Conservation (phyloP, 1,140 invertebrate genomes). For the Drosophila kurseongensis region DNA sequence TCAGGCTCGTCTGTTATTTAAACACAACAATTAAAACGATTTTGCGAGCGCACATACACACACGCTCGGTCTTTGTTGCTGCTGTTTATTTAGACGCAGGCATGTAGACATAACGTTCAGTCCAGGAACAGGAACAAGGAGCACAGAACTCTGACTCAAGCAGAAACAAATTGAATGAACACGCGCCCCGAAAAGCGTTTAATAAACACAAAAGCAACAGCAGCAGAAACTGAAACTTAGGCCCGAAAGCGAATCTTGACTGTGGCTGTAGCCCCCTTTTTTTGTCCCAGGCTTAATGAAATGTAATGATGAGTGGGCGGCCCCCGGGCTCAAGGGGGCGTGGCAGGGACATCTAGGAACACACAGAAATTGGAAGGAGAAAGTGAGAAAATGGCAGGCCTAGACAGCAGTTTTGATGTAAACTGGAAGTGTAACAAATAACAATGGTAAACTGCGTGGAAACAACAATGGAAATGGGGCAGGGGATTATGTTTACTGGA, state of each 20-base stretch:
- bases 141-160: constrained; percentile 19
- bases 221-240: constrained; percentile 22
- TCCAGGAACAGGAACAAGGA: constrained; percentile 29
- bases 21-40: constrained; percentile 82
- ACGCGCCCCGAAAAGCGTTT: constrained; percentile 77
- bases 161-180: constrained; percentile 77
- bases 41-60: constrained; percentile 53
- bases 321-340: neutral
- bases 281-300: constrained; percentile 65
- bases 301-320: constrained; percentile 72
- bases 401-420: constrained; percentile 65
- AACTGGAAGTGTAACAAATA: constrained; percentile 54
- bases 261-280: constrained; percentile 18
- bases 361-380: constrained; percentile 2
- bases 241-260: constrained; percentile 21
- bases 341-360: constrained; percentile 6
- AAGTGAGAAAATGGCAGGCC: constrained; percentile 27
- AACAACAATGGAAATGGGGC: constrained; percentile 34
- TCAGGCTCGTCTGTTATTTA: constrained; percentile 65
- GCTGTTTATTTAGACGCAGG: constrained; percentile 73
- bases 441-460: constrained; percentile 49
- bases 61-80: constrained; percentile 27
- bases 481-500: neutral
- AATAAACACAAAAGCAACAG: constrained; percentile 74
- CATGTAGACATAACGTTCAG: constrained; percentile 78